Base-by-base conservation (phyloP, 2,113 vertebrate genomes). In the Columba livia region DNA sequence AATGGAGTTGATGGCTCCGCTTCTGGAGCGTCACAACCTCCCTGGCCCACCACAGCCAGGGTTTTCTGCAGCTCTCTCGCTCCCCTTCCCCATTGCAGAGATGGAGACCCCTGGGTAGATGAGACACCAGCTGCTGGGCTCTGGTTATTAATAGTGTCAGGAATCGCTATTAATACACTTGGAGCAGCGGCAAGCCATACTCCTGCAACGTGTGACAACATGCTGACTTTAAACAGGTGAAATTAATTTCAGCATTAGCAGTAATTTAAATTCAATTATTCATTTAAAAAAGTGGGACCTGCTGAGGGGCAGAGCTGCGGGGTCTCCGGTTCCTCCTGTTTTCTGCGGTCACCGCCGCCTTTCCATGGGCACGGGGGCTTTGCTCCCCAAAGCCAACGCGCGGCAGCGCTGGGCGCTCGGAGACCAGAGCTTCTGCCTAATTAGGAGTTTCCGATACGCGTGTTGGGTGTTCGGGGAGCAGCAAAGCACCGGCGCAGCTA, bases 371-470 rank as follows among this genome's bases (percentile, higher is more conserved):
- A 15, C 0, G 0, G n/a, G 58, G 3, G 21, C 28, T 54, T 54
- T 0, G 0, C 28, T 58, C 28, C 67, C 65, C 36, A 32, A 70
- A 85, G 44, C 73, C 72, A 38, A 13, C 0, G 0, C 0, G 0
- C 0, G 1, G 71, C 70, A 66, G 88, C 54, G 71, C 25, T 19
- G 47, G 70, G 53, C 0, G 1, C 62, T 65, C 4, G 2, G 80
- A 48, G 53, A 67, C 14, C 54, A 9, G 71, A 58, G 31, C 20
- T 94, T 19, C 64, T 79, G 69, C 81, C 56, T 34, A 38, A 87
- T 86, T 90, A 62, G 67, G 56, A 42, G 23, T 40, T 89, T 58
- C 85, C 11, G 6, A 7, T 54, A 19, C 0, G 9, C 12, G 34
- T 28, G 3, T 78, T 62, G 67, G 85, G 82, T 34, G 62, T 44